Evolutionary conservation across 2,797 vertebrate genomes (phyloP).

Genomic region (Ptychobarbus kaznakovi): DNA sequence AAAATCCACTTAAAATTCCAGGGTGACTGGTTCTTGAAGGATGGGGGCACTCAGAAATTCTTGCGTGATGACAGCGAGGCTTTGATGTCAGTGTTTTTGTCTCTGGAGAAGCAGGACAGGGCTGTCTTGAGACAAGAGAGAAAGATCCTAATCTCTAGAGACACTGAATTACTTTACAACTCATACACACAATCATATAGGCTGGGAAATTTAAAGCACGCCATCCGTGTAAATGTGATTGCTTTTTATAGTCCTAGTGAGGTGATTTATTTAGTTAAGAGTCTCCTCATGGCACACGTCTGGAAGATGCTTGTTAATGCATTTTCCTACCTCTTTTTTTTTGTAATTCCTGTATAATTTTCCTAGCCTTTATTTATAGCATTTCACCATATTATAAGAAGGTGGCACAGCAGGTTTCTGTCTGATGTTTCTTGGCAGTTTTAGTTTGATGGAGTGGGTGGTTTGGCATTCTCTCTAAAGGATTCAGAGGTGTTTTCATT

Average conservation of each 20-base stretch:
- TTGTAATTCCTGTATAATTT: slow-evolving; percentile 51
- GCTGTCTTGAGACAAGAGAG: slow-evolving; percentile 41
- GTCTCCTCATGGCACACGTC: not conserved
- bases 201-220: not conserved
- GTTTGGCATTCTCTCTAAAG: slow-evolving; percentile 45
- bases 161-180: slow-evolving; percentile 34
- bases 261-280: slow-evolving; percentile 19
- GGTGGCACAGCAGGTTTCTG: slow-evolving; percentile 55
- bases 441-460: slow-evolving; percentile 42
- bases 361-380: slow-evolving; percentile 50
- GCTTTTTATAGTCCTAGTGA: slow-evolving; percentile 18
- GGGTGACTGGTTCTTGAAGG: slow-evolving; percentile 62
- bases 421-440: slow-evolving; percentile 59
- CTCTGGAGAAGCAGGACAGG: slow-evolving; percentile 59
- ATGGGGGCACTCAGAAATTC: slow-evolving; percentile 66
- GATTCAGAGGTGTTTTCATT: slow-evolving; percentile 34
- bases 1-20: slow-evolving; percentile 71
- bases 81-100: slow-evolving; percentile 64
- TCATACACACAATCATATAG: slow-evolving; percentile 23
- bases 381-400: slow-evolving; percentile 55
- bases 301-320: slow-evolving; percentile 4
- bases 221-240: slow-evolving; percentile 1
- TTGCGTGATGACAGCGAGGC: slow-evolving; percentile 64
- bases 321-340: slow-evolving; percentile 6
- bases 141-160: slow-evolving; percentile 42